Conservation (phyloP, 2,113 vertebrate species). For the Odobenus rosmarus region DNA sequence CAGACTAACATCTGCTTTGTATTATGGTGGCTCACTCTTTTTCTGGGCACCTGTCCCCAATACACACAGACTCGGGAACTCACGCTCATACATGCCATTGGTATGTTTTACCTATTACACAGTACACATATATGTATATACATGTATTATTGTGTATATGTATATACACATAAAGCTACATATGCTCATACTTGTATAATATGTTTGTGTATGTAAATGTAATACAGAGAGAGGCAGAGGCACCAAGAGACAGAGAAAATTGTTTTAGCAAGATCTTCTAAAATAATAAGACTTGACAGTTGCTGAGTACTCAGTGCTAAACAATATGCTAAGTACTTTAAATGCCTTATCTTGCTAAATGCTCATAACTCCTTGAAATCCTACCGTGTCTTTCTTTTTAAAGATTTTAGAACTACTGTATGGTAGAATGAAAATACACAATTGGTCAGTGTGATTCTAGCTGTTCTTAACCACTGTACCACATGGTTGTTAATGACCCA, state of each 20-base stretch:
- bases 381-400: not conserved
- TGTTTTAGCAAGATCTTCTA: not conserved
- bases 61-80: not conserved
- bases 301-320: not conserved
- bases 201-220: not conserved
- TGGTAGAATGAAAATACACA: not conserved
- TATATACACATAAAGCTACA: not conserved
- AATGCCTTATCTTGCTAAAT: not conserved
- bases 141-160: no score
- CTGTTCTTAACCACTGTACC: not conserved
- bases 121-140: no score
- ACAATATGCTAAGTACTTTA: not conserved
- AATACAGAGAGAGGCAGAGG: not conserved
- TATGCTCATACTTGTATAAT: not conserved
- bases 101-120: not conserved
- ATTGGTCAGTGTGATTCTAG: not conserved
- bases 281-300: not conserved
- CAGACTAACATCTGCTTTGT: slow-evolving; percentile 65
- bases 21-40: slow-evolving; percentile 41
- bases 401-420: not conserved
- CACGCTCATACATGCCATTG: not conserved
- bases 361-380: not conserved
- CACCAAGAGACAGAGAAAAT: not conserved
- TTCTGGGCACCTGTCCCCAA: not conserved
- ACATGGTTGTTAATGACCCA: not conserved